These are phyloP conservation scores for Shinisaurus crocodilurus DNA, from an alignment of 2,113 vertebrate genomes.

Conservation along the genomic window DNA sequence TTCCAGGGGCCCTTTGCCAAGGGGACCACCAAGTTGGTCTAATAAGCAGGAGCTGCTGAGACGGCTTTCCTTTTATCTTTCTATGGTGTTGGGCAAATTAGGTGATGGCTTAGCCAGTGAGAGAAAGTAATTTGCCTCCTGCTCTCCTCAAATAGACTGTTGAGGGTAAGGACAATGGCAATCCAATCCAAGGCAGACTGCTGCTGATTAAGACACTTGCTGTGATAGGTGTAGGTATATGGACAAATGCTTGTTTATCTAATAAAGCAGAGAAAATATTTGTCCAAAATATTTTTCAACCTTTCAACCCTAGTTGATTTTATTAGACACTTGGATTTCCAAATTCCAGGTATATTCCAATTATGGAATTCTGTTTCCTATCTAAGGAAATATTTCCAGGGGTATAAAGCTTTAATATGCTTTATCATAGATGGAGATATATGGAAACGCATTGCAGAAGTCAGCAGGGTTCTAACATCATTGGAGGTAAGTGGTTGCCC, in stretches of 20 bases:
- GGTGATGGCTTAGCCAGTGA: background rate
- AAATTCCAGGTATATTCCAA: background rate
- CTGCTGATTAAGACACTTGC: background rate
- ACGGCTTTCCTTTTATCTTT: background rate
- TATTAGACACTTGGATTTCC: background rate
- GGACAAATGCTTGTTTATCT: background rate
- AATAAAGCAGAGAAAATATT: background rate
- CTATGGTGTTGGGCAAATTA: background rate
- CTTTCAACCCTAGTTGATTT: background rate
- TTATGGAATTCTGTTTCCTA: slow-evolving; percentile 1
- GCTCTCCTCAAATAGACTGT: background rate
- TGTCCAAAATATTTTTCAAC: background rate
- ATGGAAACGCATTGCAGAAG: slow-evolving; percentile 9
- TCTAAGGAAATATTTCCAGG: slow-evolving; percentile 18
- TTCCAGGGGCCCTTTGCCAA: background rate
- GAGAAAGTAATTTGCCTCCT: background rate
- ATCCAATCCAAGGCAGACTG: background rate
- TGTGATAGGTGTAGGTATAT: background rate
- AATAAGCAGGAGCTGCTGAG: background rate
- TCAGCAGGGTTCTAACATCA: background rate
- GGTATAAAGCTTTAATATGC: slow-evolving; percentile 30
- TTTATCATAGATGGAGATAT: slow-evolving; percentile 24
- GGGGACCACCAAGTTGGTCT: background rate
- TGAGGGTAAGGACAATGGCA: background rate
- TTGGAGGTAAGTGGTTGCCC: slow-evolving; percentile 24